Evolutionary conservation across 2,888 invertebrate genomes (phyloP), one percentile per base, ranked within the genome.

Genomic region (Hyalella azteca): DNA sequence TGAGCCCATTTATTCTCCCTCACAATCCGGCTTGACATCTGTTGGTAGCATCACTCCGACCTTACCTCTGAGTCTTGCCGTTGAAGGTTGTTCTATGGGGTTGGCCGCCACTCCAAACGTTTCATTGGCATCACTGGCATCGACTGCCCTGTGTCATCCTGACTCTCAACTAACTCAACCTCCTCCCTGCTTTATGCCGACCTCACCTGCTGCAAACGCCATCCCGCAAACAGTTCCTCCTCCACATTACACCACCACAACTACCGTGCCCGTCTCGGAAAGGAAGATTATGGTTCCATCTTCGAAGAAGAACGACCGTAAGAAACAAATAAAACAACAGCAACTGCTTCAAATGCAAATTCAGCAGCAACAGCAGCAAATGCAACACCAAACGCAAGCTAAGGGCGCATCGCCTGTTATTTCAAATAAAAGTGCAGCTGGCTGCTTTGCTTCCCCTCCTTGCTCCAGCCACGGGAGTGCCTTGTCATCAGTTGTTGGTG

Each of bases 341-440:
- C 83, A 84, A 41, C 82, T 85, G 36, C 78, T 79, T 80, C 85
- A 85, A 90, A 88, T 82, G 86, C 89, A 89, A 79, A 87, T 90
- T 86, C 88, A 90, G 88, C 89, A 90, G 81, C 89, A 90, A 86
- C 90, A 90, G 86, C 90, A 89, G 85, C 90, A 88, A 82, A 89
- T 89, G 79, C 87, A 86, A 82, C 82, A 86, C 19, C 75, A 75
- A 19, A 59, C 40, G 26, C 45, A 66, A 40, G 45, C 45, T 54
- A 77, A 80, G 32, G 54, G 83, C 81, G 22, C 84, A 85, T 29
- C 5, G 11, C 66, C 66, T 66, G 66, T 36, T 36, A 36, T 66
- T 32, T 66, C 66, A 36, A 39, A 85, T 79, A 77, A 60, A 85
- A 73, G 86, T 84, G n/a, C 66, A 5, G 49, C 86, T 85, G 41